Base-by-base conservation (phyloP, 2,797 vertebrate species). In the Aselliscus stoliczkanus region DNA sequence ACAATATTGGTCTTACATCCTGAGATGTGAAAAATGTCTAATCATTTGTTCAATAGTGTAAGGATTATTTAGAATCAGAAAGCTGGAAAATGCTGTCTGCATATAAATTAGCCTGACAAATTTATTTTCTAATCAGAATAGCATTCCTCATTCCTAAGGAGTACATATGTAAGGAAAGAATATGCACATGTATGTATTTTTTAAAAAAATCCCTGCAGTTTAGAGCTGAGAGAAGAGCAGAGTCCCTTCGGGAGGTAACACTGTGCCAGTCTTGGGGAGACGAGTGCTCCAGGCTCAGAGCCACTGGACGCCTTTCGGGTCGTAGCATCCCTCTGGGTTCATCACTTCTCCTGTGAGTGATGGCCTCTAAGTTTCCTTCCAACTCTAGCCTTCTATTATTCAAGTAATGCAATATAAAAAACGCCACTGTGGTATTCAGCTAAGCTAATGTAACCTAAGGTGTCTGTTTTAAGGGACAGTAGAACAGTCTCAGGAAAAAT, bases 1-100 rank as follows among this genome's bases (percentile, higher is more conserved):
- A 80, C 82, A 96, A 83, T 97, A 97, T 90, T 93, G 91, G 89
- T 94, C 89, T 94, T 96, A 95, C 60, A 97, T 90, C 52, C 72
- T 94, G 58, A 94, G 72, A 93, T 76, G 84, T 94, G 87, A 97
- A 97, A 96, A 96, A 95, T 83, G 92, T 54, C 72, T 97, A 91
- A 95, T 93, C 84, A 93, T 96, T 95, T 96, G 84, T 87, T 96
- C 93, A 97, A 67, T 96, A 92, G 44, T 69, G 5, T 83, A 93
- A 97, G 31, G 69, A 94, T 85, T 96, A 79, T 90, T 96, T 95
- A 95, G 92, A 93, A 93, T 86, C 52, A 88, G 82, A 88, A 93
- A 85, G 58, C 64, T 86, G 70, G 72, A 34, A 95, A 96, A 90
- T 37, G 11, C 37, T 72, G 7, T 50, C 81, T 86, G 72, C 84